A percentile compares a stretch with the other conserved stretches of the same genome.
These are phyloP conservation scores for Colletes gigas DNA, from an alignment of 1,140 invertebrate genomes.

Conservation along the genomic window DNA sequence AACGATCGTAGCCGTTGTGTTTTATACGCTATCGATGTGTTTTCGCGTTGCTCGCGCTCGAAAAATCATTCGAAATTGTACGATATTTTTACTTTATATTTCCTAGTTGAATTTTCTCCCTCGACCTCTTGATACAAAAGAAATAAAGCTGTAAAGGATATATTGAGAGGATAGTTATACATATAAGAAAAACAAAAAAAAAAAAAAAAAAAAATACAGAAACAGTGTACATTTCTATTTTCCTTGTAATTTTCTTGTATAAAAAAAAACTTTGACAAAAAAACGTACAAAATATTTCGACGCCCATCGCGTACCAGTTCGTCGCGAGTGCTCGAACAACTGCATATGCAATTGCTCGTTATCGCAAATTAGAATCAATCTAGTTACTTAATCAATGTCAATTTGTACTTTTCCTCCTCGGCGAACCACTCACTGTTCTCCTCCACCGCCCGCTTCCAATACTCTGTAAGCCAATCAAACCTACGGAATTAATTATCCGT, in stretches of 20 bases:
- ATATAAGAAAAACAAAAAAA: neutral
- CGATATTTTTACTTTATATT: neutral
- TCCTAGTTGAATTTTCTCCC: neutral
- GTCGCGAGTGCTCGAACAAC: neutral
- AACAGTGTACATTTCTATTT: conserved; percentile 22
- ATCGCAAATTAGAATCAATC: conserved; percentile 32
- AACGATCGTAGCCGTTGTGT: conserved; percentile 25
- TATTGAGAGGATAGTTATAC: too few relatives aligned
- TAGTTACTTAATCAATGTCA: conserved; percentile 32
- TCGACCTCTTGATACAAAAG: neutral
- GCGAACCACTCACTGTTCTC: conserved; percentile 82
- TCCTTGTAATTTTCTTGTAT: conserved; percentile 27
- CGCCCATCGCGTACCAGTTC: neutral
- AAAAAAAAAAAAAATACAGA: neutral
- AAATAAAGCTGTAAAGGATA: neutral
- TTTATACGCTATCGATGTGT: conserved; percentile 18
- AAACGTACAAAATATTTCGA: conserved; percentile 19
- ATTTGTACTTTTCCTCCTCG: conserved; percentile 83
- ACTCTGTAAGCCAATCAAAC: conserved; percentile 69
- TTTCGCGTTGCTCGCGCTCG: neutral
- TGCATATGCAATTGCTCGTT: neutral
- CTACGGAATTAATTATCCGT: neutral
- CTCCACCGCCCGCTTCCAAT: conserved; percentile 82
- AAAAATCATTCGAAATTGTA: neutral
- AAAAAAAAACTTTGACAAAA: conserved; percentile 18